Evolutionary conservation across 2,113 vertebrate genomes (phyloP).

Genomic region (Jacana jacana): DNA sequence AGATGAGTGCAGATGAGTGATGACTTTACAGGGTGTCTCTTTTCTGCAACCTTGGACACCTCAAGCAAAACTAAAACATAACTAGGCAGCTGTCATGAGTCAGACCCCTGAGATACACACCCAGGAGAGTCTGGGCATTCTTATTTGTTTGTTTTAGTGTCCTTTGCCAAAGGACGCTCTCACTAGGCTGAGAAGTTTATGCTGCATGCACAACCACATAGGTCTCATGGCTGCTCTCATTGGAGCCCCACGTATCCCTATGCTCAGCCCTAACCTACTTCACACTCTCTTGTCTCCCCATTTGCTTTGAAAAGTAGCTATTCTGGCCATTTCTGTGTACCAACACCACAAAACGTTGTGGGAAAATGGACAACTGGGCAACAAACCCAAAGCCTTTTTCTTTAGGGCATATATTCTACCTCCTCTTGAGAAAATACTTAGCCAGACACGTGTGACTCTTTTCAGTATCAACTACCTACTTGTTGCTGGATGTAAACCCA

Average conservation of each 20-base stretch:
- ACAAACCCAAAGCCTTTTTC: background rate
- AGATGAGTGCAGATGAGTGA: too few relatives aligned
- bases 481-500: background rate
- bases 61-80: background rate
- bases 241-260: background rate
- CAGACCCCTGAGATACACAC: background rate
- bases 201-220: background rate
- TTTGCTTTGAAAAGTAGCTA: background rate
- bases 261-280: background rate
- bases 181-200: background rate
- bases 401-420: background rate
- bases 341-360: background rate
- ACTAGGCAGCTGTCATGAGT: background rate
- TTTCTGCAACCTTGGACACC: background rate
- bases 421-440: background rate
- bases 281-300: too few relatives aligned
- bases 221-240: background rate
- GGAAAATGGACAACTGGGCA: background rate
- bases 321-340: background rate
- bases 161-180: background rate
- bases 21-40: too few relatives aligned
- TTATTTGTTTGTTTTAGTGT: background rate
- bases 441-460: background rate
- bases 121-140: background rate
- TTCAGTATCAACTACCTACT: background rate